A percentile compares a stretch with the other conserved stretches of the same genome.
Conservation (phyloP, 2,113 vertebrate species). For the human (Homo sapiens) region GRCh38 chr1:230143501-230144000, state of each 20-base stretch:
- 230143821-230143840: accelerated
- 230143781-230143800: not conserved
- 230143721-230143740: not conserved
- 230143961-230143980: not conserved
- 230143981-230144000: not conserved
- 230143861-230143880: not conserved
- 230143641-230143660: not conserved
- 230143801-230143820: not conserved
- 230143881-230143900: not conserved
- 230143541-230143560: not conserved
- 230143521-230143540: not conserved
- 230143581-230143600: accelerated
- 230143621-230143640: not conserved
- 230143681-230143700: not conserved
- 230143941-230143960: slow-evolving; percentile 18
- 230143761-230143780: accelerated
- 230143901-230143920: not conserved
- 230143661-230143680: not conserved
- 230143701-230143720: not conserved
- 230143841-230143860: not conserved
- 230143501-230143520: not conserved
- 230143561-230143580: not conserved
- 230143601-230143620: not conserved
- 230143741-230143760: not conserved
- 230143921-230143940: slow-evolving; percentile 13